These are phyloP conservation scores for Strigamia maritima DNA, from an alignment of 2,888 invertebrate genomes.

Conservation along the genomic window DNA sequence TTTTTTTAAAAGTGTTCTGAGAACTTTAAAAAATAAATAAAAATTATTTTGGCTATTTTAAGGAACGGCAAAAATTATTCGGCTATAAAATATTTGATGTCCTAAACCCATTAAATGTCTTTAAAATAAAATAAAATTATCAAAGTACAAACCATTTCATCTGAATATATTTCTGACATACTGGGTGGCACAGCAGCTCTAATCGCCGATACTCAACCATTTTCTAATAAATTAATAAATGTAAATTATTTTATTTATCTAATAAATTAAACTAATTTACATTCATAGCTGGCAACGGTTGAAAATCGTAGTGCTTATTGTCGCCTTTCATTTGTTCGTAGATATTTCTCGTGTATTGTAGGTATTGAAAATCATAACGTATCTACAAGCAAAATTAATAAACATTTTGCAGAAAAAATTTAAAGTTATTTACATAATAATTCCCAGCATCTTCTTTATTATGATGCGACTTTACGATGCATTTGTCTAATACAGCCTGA, in stretches of 20 bases:
- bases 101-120: too few relatives aligned
- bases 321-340: constrained; percentile 22
- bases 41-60: too few relatives aligned
- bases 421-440: neutral
- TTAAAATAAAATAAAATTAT: neutral
- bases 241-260: neutral
- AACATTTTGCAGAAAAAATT: neutral
- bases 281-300: constrained; percentile 44
- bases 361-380: constrained; percentile 43
- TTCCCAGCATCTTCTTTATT: constrained; percentile 42
- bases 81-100: too few relatives aligned
- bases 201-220: constrained; percentile 48
- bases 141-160: constrained; percentile 47
- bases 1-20: too few relatives aligned
- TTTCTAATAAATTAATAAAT: constrained; percentile 43
- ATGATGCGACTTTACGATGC: constrained; percentile 41
- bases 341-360: constrained; percentile 40
- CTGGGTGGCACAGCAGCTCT: constrained; percentile 48
- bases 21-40: too few relatives aligned
- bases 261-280: constrained; percentile 39
- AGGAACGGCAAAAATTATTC: too few relatives aligned
- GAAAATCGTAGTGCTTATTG: constrained; percentile 33
- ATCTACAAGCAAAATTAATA: constrained; percentile 40
- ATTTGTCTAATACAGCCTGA: constrained; percentile 44
- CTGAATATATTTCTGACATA: constrained; percentile 48